A percentile compares a stretch with the other conserved stretches of the same genome.
Conservation (phyloP, 2,888 invertebrate genomes). For the Lasioglossum villosulum region DNA sequence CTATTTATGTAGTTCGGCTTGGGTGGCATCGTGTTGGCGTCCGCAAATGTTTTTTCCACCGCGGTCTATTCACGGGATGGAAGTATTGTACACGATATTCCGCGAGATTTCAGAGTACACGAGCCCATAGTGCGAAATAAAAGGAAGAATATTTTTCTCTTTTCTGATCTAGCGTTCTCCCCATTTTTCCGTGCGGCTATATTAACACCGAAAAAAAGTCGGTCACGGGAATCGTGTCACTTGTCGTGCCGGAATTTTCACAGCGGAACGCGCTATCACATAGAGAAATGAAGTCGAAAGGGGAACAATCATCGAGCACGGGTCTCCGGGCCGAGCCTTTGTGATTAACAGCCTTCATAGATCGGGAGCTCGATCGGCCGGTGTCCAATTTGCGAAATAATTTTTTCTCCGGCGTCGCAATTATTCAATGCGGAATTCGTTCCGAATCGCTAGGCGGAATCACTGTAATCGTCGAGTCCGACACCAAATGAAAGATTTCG, state of each 20-base stretch:
- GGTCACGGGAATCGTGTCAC: conserved; percentile 12
- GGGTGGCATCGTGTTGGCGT: neutral
- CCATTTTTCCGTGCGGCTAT: neutral
- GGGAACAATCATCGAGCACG: conserved; percentile 49
- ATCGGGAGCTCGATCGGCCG: conserved; percentile 40
- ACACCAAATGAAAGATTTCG: conserved; percentile 48
- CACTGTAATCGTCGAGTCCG: conserved; percentile 31
- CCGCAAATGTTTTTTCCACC: neutral
- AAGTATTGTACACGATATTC: neutral
- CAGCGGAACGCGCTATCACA: conserved; percentile 29
- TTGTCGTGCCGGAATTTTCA: conserved; percentile 31
- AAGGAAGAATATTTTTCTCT: neutral
- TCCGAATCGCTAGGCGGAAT: conserved; percentile 30
- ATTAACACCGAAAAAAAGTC: neutral
- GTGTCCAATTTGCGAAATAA: conserved; percentile 61
- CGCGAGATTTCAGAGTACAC: neutral
- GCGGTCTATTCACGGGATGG: neutral
- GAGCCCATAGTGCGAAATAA: neutral
- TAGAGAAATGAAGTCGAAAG: conserved; percentile 46
- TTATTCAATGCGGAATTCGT: conserved; percentile 51
- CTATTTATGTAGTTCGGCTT: neutral
- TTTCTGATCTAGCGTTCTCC: neutral
- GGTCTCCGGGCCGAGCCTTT: conserved; percentile 30
- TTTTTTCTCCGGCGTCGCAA: conserved; percentile 54
- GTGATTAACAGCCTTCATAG: conserved; percentile 62